phyloP scores from a whole-genome alignment of 2,113 vertebrate species.

The Cygnus atratus region DNA sequence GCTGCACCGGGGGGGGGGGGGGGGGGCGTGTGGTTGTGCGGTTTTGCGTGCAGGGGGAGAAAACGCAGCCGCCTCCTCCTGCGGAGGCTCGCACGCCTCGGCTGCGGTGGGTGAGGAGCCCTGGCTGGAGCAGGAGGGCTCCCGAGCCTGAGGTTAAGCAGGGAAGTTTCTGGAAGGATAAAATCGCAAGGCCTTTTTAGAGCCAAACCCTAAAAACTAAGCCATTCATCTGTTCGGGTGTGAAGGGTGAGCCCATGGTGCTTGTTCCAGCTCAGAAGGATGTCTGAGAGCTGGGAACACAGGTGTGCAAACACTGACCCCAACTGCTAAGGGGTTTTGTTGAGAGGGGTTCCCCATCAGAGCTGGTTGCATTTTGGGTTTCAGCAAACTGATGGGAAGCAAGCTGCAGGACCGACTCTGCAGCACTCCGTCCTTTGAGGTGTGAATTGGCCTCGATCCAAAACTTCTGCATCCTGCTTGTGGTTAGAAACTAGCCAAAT shows the following conservation, averaged over 20 bases:
- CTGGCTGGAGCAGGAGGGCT: not conserved
- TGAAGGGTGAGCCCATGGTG: not conserved
- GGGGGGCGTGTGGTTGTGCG: too few relatives aligned
- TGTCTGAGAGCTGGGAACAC: not conserved
- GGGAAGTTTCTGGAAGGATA: not conserved
- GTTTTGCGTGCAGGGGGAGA: not conserved
- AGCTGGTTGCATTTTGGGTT: not conserved
- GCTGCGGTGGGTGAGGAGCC: too few relatives aligned
- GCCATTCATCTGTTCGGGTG: not conserved
- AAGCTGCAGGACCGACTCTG: not conserved
- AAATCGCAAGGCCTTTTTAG: not conserved
- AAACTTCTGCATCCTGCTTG: not conserved
- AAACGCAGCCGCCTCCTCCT: not conserved
- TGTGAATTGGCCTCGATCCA: not conserved
- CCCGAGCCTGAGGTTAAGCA: not conserved
- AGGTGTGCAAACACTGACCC: fast-evolving
- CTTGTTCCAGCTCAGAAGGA: not conserved
- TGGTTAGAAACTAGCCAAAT: not conserved
- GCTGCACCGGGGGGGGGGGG: too few relatives aligned
- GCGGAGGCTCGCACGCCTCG: too few relatives aligned
- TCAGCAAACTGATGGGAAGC: not conserved
- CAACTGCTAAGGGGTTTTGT: too few relatives aligned
- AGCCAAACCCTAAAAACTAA: not conserved
- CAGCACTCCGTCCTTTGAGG: not conserved
- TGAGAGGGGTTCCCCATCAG: not conserved